These are phyloP conservation scores for Ceyx melanurus DNA, from an alignment of 2,113 vertebrate genomes.

Conservation along the genomic window DNA sequence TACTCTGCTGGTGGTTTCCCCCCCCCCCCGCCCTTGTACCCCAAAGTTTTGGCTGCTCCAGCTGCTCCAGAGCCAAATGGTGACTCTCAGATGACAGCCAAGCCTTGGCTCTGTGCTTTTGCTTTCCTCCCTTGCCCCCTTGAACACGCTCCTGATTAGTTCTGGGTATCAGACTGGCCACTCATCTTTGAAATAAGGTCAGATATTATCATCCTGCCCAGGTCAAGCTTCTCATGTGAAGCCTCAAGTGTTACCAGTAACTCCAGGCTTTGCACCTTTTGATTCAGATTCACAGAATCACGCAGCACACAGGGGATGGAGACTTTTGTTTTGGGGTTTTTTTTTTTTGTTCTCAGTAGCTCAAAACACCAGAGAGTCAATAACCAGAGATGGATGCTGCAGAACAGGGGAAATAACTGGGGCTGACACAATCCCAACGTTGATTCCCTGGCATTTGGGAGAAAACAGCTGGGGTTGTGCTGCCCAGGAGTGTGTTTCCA, in stretches of 20 bases:
- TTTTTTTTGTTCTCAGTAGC: background rate
- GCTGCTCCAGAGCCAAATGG: fast-evolving
- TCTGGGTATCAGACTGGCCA: background rate
- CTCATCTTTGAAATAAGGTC: background rate
- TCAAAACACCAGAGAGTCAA: background rate
- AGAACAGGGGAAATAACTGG: background rate
- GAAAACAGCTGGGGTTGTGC: background rate
- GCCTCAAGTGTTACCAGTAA: background rate
- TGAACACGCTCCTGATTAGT: background rate
- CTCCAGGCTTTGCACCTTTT: background rate
- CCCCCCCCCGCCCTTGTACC: background rate
- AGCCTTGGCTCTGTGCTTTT: background rate
- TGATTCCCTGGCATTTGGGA: background rate
- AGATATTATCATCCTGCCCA: background rate
- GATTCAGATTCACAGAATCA: slow-evolving; percentile 20
- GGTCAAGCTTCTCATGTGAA: background rate
- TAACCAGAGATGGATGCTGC: background rate
- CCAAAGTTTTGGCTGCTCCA: background rate
- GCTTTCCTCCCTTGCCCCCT: background rate
- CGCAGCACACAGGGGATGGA: background rate
- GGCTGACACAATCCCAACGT: background rate
- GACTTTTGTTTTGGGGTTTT: background rate
- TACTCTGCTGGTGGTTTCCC: no score
- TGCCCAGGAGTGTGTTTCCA: background rate
- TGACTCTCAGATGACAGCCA: background rate